Percentiles rank a stretch among this genome's conserved stretches.
Evolutionary conservation across 2,888 invertebrate genomes (phyloP).

Genomic region (Yponomeuta evonymella): DNA sequence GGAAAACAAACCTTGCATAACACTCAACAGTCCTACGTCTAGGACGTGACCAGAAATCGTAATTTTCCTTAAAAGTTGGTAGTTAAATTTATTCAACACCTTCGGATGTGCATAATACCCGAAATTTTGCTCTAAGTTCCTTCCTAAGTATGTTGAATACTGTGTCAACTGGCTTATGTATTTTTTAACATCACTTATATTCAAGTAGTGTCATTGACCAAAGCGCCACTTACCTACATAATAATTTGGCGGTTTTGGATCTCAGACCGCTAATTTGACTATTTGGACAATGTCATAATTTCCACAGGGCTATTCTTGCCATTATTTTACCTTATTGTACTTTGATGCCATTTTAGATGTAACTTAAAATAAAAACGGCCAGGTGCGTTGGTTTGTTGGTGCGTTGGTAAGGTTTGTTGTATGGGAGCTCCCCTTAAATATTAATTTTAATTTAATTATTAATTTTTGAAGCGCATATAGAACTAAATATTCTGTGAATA

Average conservation of each 20-base stretch:
- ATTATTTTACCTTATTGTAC: too few species aligned
- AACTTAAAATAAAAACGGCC: neutral
- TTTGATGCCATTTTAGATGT: neutral
- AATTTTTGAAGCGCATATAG: too few species aligned
- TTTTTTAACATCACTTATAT: neutral
- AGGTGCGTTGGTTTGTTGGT: too few species aligned
- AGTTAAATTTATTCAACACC: neutral
- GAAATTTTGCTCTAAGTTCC: neutral
- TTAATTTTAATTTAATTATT: too few species aligned
- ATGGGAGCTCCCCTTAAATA: too few species aligned
- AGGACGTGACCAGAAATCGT: neutral
- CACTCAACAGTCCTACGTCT: neutral
- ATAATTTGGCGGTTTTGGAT: neutral
- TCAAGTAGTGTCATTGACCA: neutral
- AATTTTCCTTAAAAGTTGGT: neutral
- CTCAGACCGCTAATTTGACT: neutral
- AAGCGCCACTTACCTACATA: neutral
- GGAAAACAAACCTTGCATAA: neutral
- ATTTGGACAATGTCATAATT: neutral
- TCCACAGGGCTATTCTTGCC: too few species aligned
- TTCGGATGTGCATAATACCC: neutral
- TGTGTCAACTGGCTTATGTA: neutral
- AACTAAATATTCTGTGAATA: too few species aligned
- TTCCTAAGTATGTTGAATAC: neutral
- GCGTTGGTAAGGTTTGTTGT: too few species aligned